Evolutionary conservation across 2,113 vertebrate genomes (phyloP).

Genomic region (Hydropotes inermis): DNA sequence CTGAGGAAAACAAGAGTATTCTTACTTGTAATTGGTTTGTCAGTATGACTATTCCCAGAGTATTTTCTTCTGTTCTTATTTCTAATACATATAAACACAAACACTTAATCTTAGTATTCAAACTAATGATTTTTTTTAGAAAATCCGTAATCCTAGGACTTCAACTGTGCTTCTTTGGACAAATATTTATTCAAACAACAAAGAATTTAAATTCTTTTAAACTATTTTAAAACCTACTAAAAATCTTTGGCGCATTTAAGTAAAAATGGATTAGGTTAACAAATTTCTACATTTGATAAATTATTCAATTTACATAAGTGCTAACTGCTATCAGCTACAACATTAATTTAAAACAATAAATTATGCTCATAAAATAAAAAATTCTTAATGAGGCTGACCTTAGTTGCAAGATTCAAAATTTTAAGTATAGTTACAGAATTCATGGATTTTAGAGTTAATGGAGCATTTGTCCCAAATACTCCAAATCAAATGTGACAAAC

Average conservation of each 20-base stretch:
- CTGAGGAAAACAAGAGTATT: constrained; percentile 66
- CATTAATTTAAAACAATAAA: constrained; percentile 76
- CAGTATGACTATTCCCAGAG: constrained; percentile 79
- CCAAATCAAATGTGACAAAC: constrained; percentile 24
- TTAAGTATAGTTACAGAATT: constrained; percentile 52
- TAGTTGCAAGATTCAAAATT: constrained; percentile 48
- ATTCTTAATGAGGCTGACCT: constrained; percentile 61
- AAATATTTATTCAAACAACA: constrained; percentile 79
- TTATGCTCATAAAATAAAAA: constrained; percentile 66
- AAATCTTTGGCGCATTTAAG: constrained; percentile 84
- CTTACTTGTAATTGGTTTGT: constrained; percentile 67
- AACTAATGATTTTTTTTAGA: constrained; percentile 66
- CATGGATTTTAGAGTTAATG: constrained; percentile 45
- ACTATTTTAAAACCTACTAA: constrained; percentile 80
- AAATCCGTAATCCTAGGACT: constrained; percentile 76
- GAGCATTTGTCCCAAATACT: constrained; percentile 21
- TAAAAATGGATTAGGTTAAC: constrained; percentile 75
- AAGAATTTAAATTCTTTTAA: constrained; percentile 73
- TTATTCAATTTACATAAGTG: constrained; percentile 74
- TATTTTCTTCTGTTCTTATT: constrained; percentile 75
- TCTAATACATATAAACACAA: constrained; percentile 79
- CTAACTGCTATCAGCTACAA: constrained; percentile 65
- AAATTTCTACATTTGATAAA: constrained; percentile 75
- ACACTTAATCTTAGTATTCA: constrained; percentile 75
- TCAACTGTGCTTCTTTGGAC: constrained; percentile 85